Conservation (phyloP, 2,797 vertebrate species). For the Sebastes dallii region DNA sequence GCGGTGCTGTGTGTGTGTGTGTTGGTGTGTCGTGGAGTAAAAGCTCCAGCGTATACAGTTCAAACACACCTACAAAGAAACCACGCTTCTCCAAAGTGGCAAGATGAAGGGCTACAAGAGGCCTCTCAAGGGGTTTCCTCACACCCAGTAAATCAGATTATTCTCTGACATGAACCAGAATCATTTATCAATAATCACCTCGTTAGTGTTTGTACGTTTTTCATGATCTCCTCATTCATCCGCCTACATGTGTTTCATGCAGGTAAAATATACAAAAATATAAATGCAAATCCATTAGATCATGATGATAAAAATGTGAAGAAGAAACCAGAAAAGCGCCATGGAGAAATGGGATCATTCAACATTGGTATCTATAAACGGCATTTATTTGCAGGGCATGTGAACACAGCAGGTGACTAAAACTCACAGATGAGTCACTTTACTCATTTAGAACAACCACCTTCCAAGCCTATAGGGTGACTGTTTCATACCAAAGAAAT, state of each 20-base stretch:
- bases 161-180: background rate
- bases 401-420: background rate
- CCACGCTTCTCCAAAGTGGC: background rate
- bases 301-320: background rate
- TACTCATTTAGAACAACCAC: background rate
- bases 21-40: slow-evolving; percentile 2
- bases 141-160: background rate
- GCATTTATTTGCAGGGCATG: background rate
- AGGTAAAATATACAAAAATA: background rate
- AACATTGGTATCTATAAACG: background rate
- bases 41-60: background rate
- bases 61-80: slow-evolving; percentile 5
- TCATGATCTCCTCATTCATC: slow-evolving; percentile 3
- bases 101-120: background rate
- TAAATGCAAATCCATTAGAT: background rate
- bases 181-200: slow-evolving; percentile 20
- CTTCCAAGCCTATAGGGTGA: background rate
- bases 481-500: background rate
- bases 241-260: background rate
- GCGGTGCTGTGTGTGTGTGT: background rate
- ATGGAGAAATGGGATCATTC: background rate
- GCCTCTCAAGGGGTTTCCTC: background rate
- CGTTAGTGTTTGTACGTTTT: background rate
- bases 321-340: background rate
- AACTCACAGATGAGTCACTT: background rate